phyloP scores from a whole-genome alignment of 2,888 invertebrate genomes.

The Galeruca laticollis region DNA sequence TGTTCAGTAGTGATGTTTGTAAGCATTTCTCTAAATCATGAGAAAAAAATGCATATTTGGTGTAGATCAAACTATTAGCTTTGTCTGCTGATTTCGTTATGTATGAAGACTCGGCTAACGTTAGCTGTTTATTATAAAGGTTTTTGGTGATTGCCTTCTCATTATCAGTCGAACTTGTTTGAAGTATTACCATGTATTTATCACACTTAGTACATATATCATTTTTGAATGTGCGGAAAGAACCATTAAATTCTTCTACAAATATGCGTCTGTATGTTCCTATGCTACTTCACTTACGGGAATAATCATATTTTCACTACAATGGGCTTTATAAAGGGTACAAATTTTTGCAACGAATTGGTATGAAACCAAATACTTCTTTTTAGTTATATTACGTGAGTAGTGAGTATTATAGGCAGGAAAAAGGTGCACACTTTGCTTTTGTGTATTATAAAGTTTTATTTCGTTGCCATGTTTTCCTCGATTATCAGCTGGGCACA shows the following conservation, averaged over 20 bases:
- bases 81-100: no score
- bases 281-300: constrained; percentile 17
- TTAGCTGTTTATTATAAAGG: no score
- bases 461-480: constrained; percentile 11
- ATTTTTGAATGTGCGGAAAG: constrained; percentile 1
- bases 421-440: neutral
- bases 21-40: no score
- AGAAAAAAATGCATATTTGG: no score
- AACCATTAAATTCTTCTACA: constrained; percentile 11
- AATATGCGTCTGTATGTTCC: constrained; percentile 6
- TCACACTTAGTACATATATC: constrained; percentile 18
- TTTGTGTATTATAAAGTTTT: constrained; percentile 1
- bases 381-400: neutral
- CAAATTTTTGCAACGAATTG: neutral
- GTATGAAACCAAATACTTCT: constrained; percentile 3
- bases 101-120: no score
- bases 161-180: no score
- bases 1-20: no score
- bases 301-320: neutral
- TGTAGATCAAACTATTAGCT: no score
- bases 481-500: constrained; percentile 11
- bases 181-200: neutral
- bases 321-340: neutral
- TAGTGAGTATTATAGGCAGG: constrained; percentile 13
- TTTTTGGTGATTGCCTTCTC: no score